Base-by-base conservation (phyloP, 2,888 invertebrate genomes). In the Zaprionus bogoriensis region DNA sequence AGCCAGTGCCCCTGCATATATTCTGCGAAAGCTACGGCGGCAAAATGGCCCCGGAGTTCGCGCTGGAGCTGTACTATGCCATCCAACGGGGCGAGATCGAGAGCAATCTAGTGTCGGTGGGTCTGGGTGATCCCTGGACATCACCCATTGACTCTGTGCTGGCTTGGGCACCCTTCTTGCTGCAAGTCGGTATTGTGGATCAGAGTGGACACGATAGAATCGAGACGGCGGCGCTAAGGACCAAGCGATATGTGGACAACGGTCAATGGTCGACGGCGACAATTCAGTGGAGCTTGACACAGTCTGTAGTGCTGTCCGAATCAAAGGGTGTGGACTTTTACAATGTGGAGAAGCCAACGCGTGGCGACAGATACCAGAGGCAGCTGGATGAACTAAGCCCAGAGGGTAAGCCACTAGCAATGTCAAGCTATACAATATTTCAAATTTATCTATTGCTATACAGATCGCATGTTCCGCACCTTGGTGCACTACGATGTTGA, bases 1-100 rank as follows among this genome's bases (percentile, higher is more conserved):
- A 93, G 88, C 92, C 91, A 7, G 93, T 95, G 0, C 95, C 96
- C 0, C 92, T 96, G 28, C 97, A 97, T 88, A 96, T 98, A 64
- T 95, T 96, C 84, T 95, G 95, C 20, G 97, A 98, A 90, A 97
- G 97, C 0, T 98, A 98, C 89, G 98, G 98, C 14, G 98, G 97
- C 1, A 98, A 98, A 92, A 97, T 97, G 97, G 95, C 96, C 0
- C 94, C 95, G 0, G 96, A 96, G 82, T 97, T 97, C 89, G 96
- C 95, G 89, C 92, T 84, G 32, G 89, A 90, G 63, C 65, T 91
- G 17, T 76, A 90, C 54, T 84, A 95, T 93, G 94, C 94, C n/a
- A 93, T 95, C 77, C 87, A 92, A 68, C 90, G 90, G 0, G 93
- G 93, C 0, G 92, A 92, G 28, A 93, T 96, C 22, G 91, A 92